These are phyloP conservation scores for Epinephelus coioides DNA, from an alignment of 2,797 vertebrate species.

Conservation along the genomic window DNA sequence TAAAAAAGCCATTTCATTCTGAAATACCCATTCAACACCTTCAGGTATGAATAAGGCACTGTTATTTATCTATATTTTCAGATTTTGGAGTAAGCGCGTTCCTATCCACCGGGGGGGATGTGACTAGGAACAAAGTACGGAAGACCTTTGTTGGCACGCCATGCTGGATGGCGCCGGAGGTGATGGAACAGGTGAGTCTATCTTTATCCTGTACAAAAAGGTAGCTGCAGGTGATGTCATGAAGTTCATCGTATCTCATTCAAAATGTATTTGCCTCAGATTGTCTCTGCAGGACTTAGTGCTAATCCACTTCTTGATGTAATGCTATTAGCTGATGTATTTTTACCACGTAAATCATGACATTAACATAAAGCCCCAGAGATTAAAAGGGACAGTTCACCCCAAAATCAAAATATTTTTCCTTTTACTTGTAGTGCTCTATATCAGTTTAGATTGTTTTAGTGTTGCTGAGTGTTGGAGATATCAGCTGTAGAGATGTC, in stretches of 20 bases:
- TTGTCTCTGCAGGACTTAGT: not conserved
- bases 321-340: not conserved
- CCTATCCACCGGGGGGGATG: constrained; percentile 95
- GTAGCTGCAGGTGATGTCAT: not conserved
- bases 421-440: too few species aligned
- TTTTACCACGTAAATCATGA: not conserved
- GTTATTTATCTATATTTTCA: constrained; percentile 58
- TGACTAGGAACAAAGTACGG: constrained; percentile 98
- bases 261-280: constrained; percentile 11
- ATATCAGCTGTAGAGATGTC: too few species aligned
- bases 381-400: too few species aligned
- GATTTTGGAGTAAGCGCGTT: constrained; percentile 99
- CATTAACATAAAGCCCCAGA: too few species aligned
- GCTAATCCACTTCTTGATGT: not conserved
- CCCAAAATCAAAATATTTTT: too few species aligned
- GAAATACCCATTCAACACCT: not conserved
- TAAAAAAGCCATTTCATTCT: not conserved
- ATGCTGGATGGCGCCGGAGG: constrained; percentile 99
- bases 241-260: not conserved
- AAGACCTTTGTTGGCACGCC: constrained; percentile 99
- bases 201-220: not conserved
- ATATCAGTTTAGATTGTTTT: too few species aligned
- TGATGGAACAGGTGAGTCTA: constrained; percentile 96
- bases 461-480: too few species aligned
- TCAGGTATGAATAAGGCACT: not conserved